These are phyloP conservation scores for Pycnonotus jocosus DNA, from an alignment of 2,113 vertebrate species.

Conservation along the genomic window DNA sequence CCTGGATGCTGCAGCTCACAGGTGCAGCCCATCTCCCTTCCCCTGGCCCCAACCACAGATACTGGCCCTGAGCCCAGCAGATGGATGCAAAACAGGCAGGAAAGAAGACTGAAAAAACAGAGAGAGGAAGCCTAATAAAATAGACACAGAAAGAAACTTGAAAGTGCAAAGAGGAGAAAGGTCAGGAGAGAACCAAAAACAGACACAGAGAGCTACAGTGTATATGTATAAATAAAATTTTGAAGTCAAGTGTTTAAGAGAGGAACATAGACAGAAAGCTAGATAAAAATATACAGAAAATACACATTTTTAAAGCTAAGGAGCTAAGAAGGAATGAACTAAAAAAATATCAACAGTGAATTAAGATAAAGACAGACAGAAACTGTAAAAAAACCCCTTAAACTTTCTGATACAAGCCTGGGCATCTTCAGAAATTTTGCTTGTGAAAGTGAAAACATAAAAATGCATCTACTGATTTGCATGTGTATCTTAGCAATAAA, in stretches of 20 bases:
- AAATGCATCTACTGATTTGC: background rate
- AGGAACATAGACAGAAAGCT: background rate
- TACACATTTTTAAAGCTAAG: background rate
- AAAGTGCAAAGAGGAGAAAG: background rate
- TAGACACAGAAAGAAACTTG: background rate
- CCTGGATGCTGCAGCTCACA: background rate
- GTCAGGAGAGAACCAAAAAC: background rate
- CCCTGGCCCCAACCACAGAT: background rate
- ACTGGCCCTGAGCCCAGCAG: background rate
- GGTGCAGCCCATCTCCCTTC: background rate
- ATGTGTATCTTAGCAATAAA: background rate
- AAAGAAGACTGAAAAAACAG: background rate
- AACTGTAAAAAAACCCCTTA: background rate
- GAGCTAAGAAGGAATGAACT: background rate
- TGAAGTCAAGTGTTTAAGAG: background rate
- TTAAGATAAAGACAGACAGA: background rate
- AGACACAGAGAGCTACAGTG: background rate
- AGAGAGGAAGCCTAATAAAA: background rate
- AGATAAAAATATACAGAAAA: background rate
- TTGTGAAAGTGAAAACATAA: background rate
- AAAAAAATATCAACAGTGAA: background rate
- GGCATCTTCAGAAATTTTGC: background rate
- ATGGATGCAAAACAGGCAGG: background rate
- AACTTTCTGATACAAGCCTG: background rate
- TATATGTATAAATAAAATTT: background rate